Conservation (phyloP, 2,113 vertebrate genomes). For the Falcunculus frontatus region DNA sequence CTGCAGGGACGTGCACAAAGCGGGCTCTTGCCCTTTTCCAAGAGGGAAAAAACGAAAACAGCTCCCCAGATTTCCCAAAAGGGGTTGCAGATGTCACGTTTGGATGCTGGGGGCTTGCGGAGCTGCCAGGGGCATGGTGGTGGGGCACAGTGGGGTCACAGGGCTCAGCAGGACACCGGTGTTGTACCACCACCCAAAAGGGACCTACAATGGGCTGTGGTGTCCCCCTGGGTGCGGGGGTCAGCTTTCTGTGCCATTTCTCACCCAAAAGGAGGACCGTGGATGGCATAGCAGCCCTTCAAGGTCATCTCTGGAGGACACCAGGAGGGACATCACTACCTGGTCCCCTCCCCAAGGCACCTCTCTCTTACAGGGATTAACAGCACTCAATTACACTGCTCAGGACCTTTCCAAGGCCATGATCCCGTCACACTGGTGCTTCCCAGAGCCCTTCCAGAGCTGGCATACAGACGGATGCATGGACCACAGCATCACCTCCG, state of each 20-base stretch:
- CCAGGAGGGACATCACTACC: fast-evolving
- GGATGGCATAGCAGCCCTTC: not conserved
- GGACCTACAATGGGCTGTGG: fast-evolving
- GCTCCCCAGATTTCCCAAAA: not conserved
- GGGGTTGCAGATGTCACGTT: fast-evolving
- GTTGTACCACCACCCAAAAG: not conserved
- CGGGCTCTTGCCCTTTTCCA: not conserved
- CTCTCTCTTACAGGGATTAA: fast-evolving
- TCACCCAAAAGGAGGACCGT: not conserved
- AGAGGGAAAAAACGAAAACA: fast-evolving
- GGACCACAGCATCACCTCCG: not conserved
- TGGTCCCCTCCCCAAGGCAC: not conserved
- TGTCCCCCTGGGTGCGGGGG: not conserved
- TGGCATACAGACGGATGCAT: not conserved
- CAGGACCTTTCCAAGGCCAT: not conserved
- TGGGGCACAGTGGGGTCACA: fast-evolving
- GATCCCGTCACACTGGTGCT: not conserved
- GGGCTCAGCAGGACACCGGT: fast-evolving
- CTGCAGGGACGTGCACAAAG: not conserved
- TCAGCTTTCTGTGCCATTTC: not conserved
- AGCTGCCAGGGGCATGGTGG: fast-evolving
- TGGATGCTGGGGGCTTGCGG: not conserved
- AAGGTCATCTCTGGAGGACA: not conserved
- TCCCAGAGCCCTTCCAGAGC: not conserved
- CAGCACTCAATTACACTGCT: not conserved